Evolutionary conservation across 2,888 invertebrate species (phyloP).

Genomic region (Caenorhabditis sp.): DNA sequence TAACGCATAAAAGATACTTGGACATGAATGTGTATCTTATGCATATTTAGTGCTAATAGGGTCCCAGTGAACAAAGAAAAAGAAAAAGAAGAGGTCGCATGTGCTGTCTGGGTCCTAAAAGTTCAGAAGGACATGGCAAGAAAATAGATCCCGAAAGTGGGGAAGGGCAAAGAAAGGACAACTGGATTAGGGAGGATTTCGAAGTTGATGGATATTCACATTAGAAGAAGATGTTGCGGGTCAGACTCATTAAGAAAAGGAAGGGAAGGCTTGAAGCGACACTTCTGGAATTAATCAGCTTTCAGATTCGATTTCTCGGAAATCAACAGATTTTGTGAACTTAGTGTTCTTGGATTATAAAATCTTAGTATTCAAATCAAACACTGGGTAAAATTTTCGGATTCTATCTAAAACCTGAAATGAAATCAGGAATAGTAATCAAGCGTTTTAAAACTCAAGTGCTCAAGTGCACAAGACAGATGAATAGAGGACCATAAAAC

Average conservation of each 20-base stretch:
- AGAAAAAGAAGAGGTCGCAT: constrained; percentile 10
- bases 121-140: constrained; percentile 26
- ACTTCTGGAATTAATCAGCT: too few relatives aligned
- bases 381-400: too few relatives aligned
- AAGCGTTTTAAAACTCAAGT: background rate
- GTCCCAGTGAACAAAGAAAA: constrained; percentile 38
- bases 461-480: background rate
- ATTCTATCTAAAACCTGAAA: too few relatives aligned
- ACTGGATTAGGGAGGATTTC: constrained; percentile 6
- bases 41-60: constrained; percentile 67
- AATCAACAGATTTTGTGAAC: too few relatives aligned
- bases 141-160: constrained; percentile 9
- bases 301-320: too few relatives aligned
- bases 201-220: background rate
- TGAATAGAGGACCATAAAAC: background rate
- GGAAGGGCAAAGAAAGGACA: constrained; percentile 15
- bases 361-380: too few relatives aligned
- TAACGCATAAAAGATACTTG: constrained; percentile 35
- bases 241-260: too few relatives aligned
- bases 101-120: constrained; percentile 30
- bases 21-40: constrained; percentile 65
- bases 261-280: too few relatives aligned
- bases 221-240: too few relatives aligned
- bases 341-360: too few relatives aligned
- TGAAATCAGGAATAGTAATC: too few relatives aligned